Evolutionary conservation across 2,113 vertebrate genomes (phyloP), one percentile per base, ranked within the genome.

Genomic region (Thoracochromis brauschi): DNA sequence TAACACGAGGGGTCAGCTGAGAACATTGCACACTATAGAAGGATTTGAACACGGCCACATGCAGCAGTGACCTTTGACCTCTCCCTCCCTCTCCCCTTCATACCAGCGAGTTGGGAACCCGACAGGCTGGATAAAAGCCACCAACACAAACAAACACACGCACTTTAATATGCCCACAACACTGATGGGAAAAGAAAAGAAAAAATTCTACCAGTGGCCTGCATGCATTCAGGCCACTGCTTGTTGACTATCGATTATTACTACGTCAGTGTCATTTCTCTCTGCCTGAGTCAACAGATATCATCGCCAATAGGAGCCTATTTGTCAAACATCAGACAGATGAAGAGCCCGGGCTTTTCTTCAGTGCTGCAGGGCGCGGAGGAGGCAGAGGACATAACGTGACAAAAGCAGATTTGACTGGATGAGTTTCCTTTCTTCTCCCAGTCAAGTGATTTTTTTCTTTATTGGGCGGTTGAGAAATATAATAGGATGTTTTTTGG

Each of bases 21-120:
- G 87, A 92, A 92, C 93, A 88, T 94, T 68, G 85, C 93, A 84
- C 94, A 91, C 94, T 92, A 93, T 89, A 86, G 91, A 88, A 91
- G 95, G 94, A 94, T 95, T 93, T 94, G 89, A 93, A 93, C 87
- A 91, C 31, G 60, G 93, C 94, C 94, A 93, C 92, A 95, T 93
- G 94, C 95, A 75, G 90, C 6, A 57, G 91, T 92, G 94, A 95
- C 95, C 95, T 95, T 92, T 95, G 94, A 93, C 95, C 94, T 82
- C 21, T 21, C 68, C 38, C 65, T 42, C 38, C 68, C 21, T 1
- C 68, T 26, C 14, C 68, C 78, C 85, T 68, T 94, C 95, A 96
- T 95, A 95, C 95, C 95, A 94, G 91, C 89, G 92, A 91, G 88
- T 93, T 92, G 92, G 92, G 83, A 91, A 84, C 80, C 58, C 26